Evolutionary conservation across 2,888 invertebrate genomes (phyloP), one percentile per base, ranked within the genome.

Genomic region (Apodemia mormo): DNA sequence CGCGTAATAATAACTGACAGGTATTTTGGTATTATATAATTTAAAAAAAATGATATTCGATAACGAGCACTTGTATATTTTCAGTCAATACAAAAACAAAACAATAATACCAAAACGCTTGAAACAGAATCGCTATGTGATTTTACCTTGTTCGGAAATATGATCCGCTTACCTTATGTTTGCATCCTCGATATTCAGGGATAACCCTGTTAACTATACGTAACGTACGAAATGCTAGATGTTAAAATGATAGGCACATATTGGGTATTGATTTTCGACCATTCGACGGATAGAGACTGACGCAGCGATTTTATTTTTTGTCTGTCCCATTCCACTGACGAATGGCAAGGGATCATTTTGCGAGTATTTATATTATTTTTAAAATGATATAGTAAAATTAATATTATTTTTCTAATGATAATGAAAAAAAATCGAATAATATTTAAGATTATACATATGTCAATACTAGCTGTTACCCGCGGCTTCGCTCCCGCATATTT

Each of bases 191-290:
- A 61, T 61, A 61, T 61, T 61, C 61, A 61, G 29, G 61, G 61
- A 61, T 61, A 61, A 61, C 61, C 33, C 12, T 29, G 61, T 61
- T 61, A 49, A 14, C 49, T 49, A 49, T 14, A 49, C 49, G 49
- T 49, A 49, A 61, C 61, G 81, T 78, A 81, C 81, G 83, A 85
- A 87, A 87, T 84, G 86, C 83, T 86, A 87, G 86, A 90, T 89
- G 87, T 86, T 85, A 87, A 89, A 90, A 89, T 90, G 88, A 92
- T 89, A 83, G 88, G 84, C 85, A 84, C 84, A 88, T 86, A 89
- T 89, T 88, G 86, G 84, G 80, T 89, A 90, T 91, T 87, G 90
- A 90, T 90, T 90, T 88, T 83, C 79, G 76, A 80, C 81, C 80
- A 84, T 88, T 83, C 79, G 75, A 80, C 80, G 80, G 84, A 82